Conservation (phyloP, 2,888 invertebrate species). For the Lasioglossum oenotherae region DNA sequence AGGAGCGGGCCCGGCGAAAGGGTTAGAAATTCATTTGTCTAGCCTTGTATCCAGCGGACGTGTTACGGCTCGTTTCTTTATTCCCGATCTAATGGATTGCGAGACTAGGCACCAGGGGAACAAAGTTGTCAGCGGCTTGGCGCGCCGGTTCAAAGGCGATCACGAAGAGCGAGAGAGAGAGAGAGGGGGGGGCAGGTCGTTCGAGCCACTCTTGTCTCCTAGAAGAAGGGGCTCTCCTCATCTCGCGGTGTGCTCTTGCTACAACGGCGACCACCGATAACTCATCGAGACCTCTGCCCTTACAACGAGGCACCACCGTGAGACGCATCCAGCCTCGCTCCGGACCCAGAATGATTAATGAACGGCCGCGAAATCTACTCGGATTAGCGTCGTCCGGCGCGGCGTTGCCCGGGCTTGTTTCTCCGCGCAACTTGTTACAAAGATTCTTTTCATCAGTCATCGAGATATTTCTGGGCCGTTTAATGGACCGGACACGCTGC, state of each 20-base stretch:
- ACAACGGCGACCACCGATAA: slow-evolving; percentile 62
- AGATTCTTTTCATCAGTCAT: slow-evolving; percentile 65
- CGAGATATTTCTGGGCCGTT: slow-evolving; percentile 63
- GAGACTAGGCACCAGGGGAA: slow-evolving; percentile 41
- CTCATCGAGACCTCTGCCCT: slow-evolving; percentile 69
- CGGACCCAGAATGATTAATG: slow-evolving; percentile 65
- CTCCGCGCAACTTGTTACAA: slow-evolving; percentile 63
- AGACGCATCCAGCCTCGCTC: slow-evolving; percentile 47
- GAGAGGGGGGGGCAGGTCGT: neutral
- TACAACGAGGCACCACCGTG: slow-evolving; percentile 64
- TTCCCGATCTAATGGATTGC: slow-evolving; percentile 65
- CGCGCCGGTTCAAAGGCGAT: slow-evolving; percentile 60
- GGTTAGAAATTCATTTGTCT: slow-evolving; percentile 57
- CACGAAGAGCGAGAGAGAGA: slow-evolving; percentile 21
- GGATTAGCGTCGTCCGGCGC: slow-evolving; percentile 64
- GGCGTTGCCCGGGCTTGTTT: slow-evolving; percentile 52
- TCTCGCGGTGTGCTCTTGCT: slow-evolving; percentile 41
- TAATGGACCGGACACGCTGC: slow-evolving; percentile 54
- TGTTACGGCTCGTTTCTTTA: slow-evolving; percentile 54
- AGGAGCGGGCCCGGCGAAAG: neutral
- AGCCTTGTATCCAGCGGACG: slow-evolving; percentile 38
- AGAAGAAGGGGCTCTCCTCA: slow-evolving; percentile 21
- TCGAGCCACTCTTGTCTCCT: slow-evolving; percentile 27
- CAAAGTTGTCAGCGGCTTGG: slow-evolving; percentile 64
- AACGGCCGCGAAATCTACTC: slow-evolving; percentile 65